These are phyloP conservation scores for Hemitrygon akajei DNA, from an alignment of 2,797 vertebrate species.

Conservation along the genomic window DNA sequence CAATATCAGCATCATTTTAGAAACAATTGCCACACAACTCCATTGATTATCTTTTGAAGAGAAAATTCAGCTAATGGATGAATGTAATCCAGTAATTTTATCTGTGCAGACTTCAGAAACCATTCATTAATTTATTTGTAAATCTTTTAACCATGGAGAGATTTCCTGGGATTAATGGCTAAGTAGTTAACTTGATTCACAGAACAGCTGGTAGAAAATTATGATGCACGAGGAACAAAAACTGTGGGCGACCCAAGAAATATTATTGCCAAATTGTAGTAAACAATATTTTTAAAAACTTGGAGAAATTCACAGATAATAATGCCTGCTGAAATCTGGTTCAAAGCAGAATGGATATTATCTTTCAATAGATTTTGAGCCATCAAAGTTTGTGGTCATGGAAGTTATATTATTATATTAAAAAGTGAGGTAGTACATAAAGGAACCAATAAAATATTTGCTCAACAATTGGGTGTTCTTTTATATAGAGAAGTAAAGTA, in stretches of 20 bases:
- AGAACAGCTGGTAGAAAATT: neutral
- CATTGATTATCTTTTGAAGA: neutral
- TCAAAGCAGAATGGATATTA: neutral
- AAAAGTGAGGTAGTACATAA: neutral
- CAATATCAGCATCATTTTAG: neutral
- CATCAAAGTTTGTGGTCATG: neutral
- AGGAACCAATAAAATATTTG: neutral
- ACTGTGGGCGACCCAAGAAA: neutral
- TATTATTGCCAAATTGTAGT: neutral
- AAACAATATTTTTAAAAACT: neutral
- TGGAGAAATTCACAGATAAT: neutral
- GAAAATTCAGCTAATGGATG: neutral
- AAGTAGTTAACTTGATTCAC: neutral
- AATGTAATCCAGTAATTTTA: slow-evolving; percentile 1
- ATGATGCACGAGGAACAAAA: too few relatives aligned
- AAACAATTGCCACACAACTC: neutral
- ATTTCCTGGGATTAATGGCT: neutral
- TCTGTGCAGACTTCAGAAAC: neutral
- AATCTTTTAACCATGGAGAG: neutral
- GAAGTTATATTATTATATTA: neutral
- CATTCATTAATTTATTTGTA: neutral
- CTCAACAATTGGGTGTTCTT: neutral
- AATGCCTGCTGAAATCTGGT: neutral
- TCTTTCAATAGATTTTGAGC: neutral
- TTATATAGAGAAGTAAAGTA: neutral